These are phyloP conservation scores for Diplazon laetatorius DNA, from an alignment of 2,888 invertebrate species.

Conservation along the genomic window DNA sequence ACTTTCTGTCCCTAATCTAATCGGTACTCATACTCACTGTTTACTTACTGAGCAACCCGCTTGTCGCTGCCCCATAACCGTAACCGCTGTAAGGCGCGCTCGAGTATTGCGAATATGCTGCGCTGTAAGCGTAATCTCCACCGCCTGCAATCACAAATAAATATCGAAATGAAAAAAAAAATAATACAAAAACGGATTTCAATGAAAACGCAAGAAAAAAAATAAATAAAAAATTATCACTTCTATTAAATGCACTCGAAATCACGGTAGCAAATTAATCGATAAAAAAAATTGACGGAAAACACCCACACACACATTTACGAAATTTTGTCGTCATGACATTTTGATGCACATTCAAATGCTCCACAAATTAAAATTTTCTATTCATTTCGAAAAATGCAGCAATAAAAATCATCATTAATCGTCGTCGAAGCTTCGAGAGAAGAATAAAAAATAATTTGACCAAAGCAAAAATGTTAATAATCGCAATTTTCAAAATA, in stretches of 20 bases:
- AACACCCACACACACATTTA: neutral
- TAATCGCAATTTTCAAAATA: neutral
- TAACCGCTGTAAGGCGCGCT: constrained; percentile 88
- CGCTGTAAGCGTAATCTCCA: constrained; percentile 89
- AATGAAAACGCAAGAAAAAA: neutral
- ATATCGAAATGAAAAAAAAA: no score
- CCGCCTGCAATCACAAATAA: constrained; percentile 83
- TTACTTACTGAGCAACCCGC: constrained; percentile 89
- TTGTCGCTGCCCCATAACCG: constrained; percentile 86
- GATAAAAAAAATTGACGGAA: no score
- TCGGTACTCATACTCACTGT: constrained; percentile 85
- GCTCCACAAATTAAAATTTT: neutral
- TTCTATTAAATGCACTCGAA: no score
- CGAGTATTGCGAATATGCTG: constrained; percentile 90
- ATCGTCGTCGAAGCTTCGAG: no score
- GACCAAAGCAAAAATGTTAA: no score
- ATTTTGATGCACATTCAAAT: neutral
- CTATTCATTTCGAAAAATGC: no score
- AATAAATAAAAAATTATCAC: no score
- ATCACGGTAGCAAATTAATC: no score
- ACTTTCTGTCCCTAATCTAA: constrained; percentile 76
- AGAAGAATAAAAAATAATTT: no score
- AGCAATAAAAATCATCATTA: no score
- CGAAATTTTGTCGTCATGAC: no score
- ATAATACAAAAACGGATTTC: no score